Conservation (phyloP, 2,797 vertebrate species). For the Pagetopsis macropterus region DNA sequence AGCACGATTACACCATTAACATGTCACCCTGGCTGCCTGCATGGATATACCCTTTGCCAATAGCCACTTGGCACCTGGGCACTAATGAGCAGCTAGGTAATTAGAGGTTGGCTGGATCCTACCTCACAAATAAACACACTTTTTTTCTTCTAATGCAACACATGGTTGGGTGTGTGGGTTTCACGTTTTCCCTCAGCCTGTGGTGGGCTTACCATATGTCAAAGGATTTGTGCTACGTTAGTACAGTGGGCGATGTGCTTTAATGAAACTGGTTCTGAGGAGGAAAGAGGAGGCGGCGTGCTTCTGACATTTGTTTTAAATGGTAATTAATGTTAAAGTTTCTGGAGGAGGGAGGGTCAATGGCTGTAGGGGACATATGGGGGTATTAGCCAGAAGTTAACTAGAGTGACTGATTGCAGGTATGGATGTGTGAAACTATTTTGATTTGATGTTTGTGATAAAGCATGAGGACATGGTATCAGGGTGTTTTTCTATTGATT, state of each 20-base stretch:
- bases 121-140: constrained; percentile 34
- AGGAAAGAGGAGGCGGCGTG: constrained; percentile 3
- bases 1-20: constrained; percentile 78
- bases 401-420: constrained; percentile 31
- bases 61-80: constrained; percentile 69
- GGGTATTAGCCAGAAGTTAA: constrained; percentile 14
- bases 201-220: constrained; percentile 46
- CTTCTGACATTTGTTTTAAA: constrained; percentile 45
- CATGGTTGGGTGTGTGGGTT: constrained; percentile 22
- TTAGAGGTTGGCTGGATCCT: constrained; percentile 69
- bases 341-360: constrained; percentile 20
- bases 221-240: constrained; percentile 46
- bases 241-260: constrained; percentile 25
- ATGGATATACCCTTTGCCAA: constrained; percentile 73
- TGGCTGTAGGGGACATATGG: background rate
- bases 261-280: constrained; percentile 47
- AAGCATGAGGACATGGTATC: background rate
- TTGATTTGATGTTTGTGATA: background rate
- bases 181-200: constrained; percentile 14
- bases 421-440: constrained; percentile 1
- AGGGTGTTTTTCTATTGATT: background rate
- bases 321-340: constrained; percentile 48
- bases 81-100: constrained; percentile 76
- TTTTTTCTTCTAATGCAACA: constrained; percentile 10
- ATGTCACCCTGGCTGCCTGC: constrained; percentile 70